Conservation (phyloP, 2,888 invertebrate genomes). For the Tetropium fuscum region DNA sequence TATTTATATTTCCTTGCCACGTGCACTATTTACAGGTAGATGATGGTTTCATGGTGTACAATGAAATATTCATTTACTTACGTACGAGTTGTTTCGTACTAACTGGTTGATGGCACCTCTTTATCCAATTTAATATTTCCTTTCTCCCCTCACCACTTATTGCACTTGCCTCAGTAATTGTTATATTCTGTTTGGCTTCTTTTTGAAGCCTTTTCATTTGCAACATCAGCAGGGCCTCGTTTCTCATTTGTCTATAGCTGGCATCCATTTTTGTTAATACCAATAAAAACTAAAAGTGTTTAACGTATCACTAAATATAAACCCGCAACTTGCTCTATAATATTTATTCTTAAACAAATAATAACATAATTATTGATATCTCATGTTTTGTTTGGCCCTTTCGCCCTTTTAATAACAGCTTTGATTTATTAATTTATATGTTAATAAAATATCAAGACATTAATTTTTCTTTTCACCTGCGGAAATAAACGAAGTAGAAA, state of each 20-base stretch:
- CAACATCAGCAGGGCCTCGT: constrained; percentile 86
- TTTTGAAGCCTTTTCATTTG: constrained; percentile 78
- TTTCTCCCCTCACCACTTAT: constrained; percentile 79
- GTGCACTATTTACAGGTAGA: too few species aligned
- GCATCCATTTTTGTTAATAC: constrained; percentile 88
- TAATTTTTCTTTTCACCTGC: too few species aligned
- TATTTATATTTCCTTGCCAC: too few species aligned
- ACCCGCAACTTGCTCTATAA: too few species aligned
- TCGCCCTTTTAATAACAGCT: background rate
- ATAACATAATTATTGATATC: too few species aligned
- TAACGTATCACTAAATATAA: too few species aligned
- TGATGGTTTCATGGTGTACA: too few species aligned
- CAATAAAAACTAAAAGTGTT: constrained; percentile 75
- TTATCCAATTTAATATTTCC: constrained; percentile 73
- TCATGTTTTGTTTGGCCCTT: background rate
- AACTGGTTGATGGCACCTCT: background rate
- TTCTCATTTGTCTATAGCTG: constrained; percentile 88
- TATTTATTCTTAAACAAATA: too few species aligned
- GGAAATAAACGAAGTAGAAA: background rate
- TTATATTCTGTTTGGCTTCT: constrained; percentile 77
- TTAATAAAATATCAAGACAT: too few species aligned
- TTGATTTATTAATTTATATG: background rate
- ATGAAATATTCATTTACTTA: too few species aligned
- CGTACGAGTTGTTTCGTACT: background rate
- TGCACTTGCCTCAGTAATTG: constrained; percentile 80